Conservation (phyloP, 2,797 vertebrate genomes). For the Diceros bicornis region DNA sequence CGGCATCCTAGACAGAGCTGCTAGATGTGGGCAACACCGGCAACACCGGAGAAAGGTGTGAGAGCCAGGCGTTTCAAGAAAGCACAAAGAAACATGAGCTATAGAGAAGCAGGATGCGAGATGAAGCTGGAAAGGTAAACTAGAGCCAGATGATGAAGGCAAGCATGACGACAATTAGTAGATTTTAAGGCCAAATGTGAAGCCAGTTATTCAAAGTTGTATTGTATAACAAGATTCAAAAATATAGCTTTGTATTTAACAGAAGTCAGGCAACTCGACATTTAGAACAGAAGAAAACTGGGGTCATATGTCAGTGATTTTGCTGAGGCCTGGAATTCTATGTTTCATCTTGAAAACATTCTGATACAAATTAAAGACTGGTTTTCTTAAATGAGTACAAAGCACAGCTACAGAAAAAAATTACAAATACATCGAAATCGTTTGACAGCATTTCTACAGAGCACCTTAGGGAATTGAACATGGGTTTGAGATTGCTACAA, state of each 20-base stretch:
- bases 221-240: slow-evolving; percentile 13
- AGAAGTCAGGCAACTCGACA: background rate
- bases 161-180: background rate
- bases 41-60: background rate
- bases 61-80: background rate
- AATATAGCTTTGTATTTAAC: background rate
- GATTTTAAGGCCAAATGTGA: background rate
- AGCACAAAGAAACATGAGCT: background rate
- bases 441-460: slow-evolving; percentile 83
- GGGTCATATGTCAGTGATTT: slow-evolving; percentile 70
- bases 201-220: background rate
- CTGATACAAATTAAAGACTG: slow-evolving; percentile 80
- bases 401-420: slow-evolving; percentile 77
- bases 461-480: slow-evolving; percentile 77
- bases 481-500: slow-evolving; percentile 76
- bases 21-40: background rate
- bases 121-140: background rate
- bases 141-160: background rate
- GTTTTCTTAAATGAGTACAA: slow-evolving; percentile 81
- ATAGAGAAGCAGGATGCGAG: background rate
- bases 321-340: slow-evolving; percentile 67
- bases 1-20: background rate
- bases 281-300: background rate
- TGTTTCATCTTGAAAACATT: slow-evolving; percentile 73
- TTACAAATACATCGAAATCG: slow-evolving; percentile 55